Percentiles rank a stretch among this genome's conserved stretches.
These are phyloP conservation scores for Malacoraja senta DNA, from an alignment of 2,797 vertebrate genomes.

Conservation along the genomic window DNA sequence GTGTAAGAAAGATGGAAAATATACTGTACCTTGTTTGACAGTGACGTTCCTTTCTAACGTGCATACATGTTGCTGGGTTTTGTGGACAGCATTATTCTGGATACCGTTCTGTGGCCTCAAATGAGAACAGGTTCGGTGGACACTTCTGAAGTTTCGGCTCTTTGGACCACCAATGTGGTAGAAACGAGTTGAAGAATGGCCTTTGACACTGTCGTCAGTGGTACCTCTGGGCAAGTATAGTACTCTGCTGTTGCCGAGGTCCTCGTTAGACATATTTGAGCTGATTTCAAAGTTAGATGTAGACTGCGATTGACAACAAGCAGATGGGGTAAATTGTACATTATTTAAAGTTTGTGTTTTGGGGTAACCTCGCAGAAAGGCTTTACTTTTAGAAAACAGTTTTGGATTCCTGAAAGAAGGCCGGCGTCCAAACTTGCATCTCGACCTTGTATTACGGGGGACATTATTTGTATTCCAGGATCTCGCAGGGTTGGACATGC, in stretches of 20 bases:
- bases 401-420: neutral
- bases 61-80: neutral
- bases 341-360: neutral
- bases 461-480: neutral
- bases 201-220: neutral
- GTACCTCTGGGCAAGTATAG: neutral
- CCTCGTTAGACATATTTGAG: neutral
- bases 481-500: neutral
- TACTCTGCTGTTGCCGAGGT: neutral
- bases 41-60: neutral
- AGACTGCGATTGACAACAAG: neutral
- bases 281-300: neutral
- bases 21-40: neutral
- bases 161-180: neutral
- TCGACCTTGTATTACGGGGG: neutral
- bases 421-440: neutral
- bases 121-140: neutral
- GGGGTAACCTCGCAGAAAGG: neutral
- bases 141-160: neutral
- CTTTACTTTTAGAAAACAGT: neutral
- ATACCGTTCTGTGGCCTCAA: conserved; percentile 2
- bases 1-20: neutral
- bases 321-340: neutral
- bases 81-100: neutral
- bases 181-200: neutral